A percentile compares a stretch with the other conserved stretches of the same genome.
Evolutionary conservation across 2,113 vertebrate genomes (phyloP).

Genomic region (Phalacrocorax brasilianus): DNA sequence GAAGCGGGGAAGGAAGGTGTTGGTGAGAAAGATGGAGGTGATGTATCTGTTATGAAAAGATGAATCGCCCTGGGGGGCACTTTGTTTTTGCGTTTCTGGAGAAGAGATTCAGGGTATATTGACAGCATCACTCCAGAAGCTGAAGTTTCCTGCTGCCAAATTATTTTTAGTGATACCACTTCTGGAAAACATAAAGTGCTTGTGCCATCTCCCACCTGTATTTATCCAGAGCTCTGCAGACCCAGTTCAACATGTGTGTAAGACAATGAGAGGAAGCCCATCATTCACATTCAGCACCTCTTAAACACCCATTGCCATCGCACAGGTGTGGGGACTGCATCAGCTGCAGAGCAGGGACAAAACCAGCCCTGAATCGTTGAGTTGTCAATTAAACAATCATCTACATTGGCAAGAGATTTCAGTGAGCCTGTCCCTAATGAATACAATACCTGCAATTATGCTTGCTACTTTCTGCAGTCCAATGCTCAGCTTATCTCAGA

Average conservation of each 20-base stretch:
- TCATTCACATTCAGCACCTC: neutral
- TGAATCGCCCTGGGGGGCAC: neutral
- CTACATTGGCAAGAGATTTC: neutral
- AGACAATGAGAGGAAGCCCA: neutral
- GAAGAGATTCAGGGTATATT: accelerated
- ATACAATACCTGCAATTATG: neutral
- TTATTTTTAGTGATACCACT: accelerated
- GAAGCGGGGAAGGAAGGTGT: neutral
- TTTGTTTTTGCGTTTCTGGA: neutral
- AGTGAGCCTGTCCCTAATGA: neutral
- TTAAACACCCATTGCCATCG: accelerated
- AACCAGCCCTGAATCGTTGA: neutral
- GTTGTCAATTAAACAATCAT: neutral
- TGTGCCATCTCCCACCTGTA: neutral
- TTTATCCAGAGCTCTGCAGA: neutral
- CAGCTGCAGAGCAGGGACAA: neutral
- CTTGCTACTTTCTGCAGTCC: neutral
- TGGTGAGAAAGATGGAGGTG: neutral
- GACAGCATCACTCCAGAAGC: accelerated
- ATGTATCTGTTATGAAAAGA: neutral
- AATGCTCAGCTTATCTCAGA: accelerated
- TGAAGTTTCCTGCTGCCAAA: neutral
- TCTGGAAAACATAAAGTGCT: neutral
- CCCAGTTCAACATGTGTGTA: accelerated
- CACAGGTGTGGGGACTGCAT: neutral